Conservation (phyloP, 92 coral and sea anemone genomes). For the Parazoanthus atlanticus region DNA sequence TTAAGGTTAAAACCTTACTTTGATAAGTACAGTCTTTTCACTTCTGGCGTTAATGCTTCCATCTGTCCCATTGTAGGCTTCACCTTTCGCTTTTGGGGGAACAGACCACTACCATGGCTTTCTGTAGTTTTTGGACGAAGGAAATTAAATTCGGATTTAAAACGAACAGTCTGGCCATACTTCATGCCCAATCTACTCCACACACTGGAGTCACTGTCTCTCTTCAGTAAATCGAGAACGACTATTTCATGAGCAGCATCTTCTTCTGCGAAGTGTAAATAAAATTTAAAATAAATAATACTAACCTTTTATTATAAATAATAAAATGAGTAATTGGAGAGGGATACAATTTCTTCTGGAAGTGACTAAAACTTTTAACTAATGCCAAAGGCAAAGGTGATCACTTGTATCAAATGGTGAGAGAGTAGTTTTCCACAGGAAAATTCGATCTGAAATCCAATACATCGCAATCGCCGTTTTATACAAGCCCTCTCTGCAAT, state of each 20-base stretch:
- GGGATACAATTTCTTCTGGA: neutral
- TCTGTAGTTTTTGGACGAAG: neutral
- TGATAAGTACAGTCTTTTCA: neutral
- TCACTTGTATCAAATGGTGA: no score
- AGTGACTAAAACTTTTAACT: no score
- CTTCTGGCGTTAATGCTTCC: neutral
- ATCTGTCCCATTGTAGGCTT: neutral
- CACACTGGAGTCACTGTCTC: conserved; percentile 43
- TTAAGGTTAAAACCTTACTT: neutral
- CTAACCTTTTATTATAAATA: no score
- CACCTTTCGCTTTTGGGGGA: neutral
- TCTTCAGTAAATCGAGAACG: neutral
- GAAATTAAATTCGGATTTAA: neutral
- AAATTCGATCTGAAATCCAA: no score
- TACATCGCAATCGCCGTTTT: no score
- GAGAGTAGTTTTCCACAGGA: no score
- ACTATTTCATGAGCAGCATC: conserved; percentile 33
- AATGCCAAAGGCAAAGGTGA: no score
- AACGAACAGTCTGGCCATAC: neutral
- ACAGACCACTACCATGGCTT: neutral
- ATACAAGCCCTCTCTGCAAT: no score
- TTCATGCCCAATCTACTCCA: conserved; percentile 35
- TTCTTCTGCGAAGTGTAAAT: no score
- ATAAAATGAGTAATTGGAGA: neutral
- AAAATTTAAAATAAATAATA: no score